These are phyloP conservation scores for Protobothrops mucrosquamatus DNA, from an alignment of 2,113 vertebrate species.

Conservation along the genomic window DNA sequence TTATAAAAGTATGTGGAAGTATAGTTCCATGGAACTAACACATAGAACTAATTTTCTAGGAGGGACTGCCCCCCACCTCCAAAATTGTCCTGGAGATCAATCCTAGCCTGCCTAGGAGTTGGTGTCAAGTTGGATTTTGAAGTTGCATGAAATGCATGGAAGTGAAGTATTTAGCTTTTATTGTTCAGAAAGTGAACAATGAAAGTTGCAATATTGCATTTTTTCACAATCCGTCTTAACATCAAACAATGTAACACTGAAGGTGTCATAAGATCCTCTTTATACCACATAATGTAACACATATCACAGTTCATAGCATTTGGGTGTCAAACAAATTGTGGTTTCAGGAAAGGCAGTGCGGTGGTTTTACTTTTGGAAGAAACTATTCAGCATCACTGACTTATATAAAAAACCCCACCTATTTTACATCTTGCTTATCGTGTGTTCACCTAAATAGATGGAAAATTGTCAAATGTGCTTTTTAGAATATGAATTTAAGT, in stretches of 20 bases:
- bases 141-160: background rate
- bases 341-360: background rate
- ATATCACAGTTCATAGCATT: background rate
- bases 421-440: background rate
- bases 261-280: background rate
- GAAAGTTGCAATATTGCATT: background rate
- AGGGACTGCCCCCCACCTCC: background rate
- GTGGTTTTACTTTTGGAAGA: background rate
- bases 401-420: background rate
- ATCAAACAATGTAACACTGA: background rate
- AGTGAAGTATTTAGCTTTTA: background rate
- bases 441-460: background rate
- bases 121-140: background rate
- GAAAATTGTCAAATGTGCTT: background rate
- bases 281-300: background rate
- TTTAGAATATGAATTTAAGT: background rate
- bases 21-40: background rate
- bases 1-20: background rate
- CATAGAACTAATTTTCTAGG: background rate
- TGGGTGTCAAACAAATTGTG: background rate
- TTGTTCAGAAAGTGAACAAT: background rate
- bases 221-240: background rate
- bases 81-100: background rate
- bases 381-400: background rate
- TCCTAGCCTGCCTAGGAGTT: background rate